Evolutionary conservation across 2,797 vertebrate genomes (phyloP).

Genomic region (Hydrolagus colliei): DNA sequence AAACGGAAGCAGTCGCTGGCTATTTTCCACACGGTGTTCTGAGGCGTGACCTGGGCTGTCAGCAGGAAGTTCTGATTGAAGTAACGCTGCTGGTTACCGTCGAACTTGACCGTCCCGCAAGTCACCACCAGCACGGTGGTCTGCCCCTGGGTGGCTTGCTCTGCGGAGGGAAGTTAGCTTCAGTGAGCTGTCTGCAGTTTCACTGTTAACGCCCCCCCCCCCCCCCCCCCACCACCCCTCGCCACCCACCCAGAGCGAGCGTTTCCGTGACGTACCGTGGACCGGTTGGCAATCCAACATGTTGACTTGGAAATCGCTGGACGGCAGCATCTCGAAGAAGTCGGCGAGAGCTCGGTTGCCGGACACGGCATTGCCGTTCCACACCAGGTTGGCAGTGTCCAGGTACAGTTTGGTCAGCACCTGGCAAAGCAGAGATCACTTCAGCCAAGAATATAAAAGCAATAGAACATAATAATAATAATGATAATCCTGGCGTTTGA

Average conservation of each 20-base stretch:
- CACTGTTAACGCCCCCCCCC: no score
- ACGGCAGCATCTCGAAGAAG: slow-evolving; percentile 91
- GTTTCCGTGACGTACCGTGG: slow-evolving; percentile 60
- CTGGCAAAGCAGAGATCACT: slow-evolving; percentile 43
- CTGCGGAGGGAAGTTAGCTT: slow-evolving; percentile 54
- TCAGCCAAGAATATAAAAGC: slow-evolving; percentile 11
- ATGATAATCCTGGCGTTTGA: no score
- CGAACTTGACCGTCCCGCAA: slow-evolving; percentile 84
- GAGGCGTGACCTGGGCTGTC: slow-evolving; percentile 73
- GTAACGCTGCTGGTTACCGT: slow-evolving; percentile 83
- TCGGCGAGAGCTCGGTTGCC: slow-evolving; percentile 78
- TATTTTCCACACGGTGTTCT: slow-evolving; percentile 90
- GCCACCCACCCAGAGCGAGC: no score
- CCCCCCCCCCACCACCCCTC: no score
- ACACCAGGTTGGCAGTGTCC: slow-evolving; percentile 86
- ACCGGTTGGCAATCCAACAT: slow-evolving; percentile 92
- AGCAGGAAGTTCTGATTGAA: slow-evolving; percentile 96
- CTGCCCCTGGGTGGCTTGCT: slow-evolving; percentile 88
- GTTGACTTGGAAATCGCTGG: slow-evolving; percentile 86
- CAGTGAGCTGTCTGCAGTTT: no score
- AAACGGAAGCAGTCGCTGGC: slow-evolving; percentile 94
- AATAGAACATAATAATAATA: no score
- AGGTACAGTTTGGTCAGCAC: slow-evolving; percentile 83
- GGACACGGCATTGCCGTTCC: slow-evolving; percentile 86
- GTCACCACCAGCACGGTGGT: slow-evolving; percentile 85